These are phyloP conservation scores for Dasysyrphus albostriatus DNA, from an alignment of 2,888 invertebrate species.

Conservation along the genomic window DNA sequence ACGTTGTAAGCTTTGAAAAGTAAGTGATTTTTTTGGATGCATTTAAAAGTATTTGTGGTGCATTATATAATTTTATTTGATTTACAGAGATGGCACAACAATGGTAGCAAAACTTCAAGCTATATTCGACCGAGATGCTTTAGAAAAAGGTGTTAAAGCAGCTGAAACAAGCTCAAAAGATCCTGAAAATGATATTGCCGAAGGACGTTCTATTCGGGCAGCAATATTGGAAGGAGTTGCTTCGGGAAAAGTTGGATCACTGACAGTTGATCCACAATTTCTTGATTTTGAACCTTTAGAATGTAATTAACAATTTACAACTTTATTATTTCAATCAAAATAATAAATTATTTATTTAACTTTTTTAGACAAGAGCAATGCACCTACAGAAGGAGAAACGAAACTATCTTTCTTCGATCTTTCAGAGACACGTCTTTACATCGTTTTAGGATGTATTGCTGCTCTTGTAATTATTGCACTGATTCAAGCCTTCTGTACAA, in stretches of 20 bases:
- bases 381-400: slow-evolving; percentile 82
- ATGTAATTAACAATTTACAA: slow-evolving; percentile 85
- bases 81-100: slow-evolving; percentile 86
- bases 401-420: slow-evolving; percentile 86
- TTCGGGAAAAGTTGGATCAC: slow-evolving; percentile 90
- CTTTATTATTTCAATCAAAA: neutral
- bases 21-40: slow-evolving; percentile 82
- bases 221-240: slow-evolving; percentile 89
- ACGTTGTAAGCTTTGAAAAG: slow-evolving; percentile 89
- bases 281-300: slow-evolving; percentile 89
- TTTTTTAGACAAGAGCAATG: slow-evolving; percentile 73
- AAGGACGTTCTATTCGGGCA: slow-evolving; percentile 84
- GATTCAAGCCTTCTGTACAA: slow-evolving; percentile 93
- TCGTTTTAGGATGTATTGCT: slow-evolving; percentile 92
- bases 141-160: slow-evolving; percentile 85
- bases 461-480: slow-evolving; percentile 91
- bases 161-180: slow-evolving; percentile 77
- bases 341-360: neutral
- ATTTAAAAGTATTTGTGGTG: neutral
- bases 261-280: slow-evolving; percentile 92
- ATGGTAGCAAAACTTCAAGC: slow-evolving; percentile 91
- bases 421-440: slow-evolving; percentile 91
- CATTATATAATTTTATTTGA: neutral
- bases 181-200: slow-evolving; percentile 73
- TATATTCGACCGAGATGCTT: slow-evolving; percentile 89